A percentile compares a stretch with the other conserved stretches of the same genome.
These are phyloP conservation scores for Atta colombica DNA, from an alignment of 1,140 invertebrate species.

Conservation along the genomic window DNA sequence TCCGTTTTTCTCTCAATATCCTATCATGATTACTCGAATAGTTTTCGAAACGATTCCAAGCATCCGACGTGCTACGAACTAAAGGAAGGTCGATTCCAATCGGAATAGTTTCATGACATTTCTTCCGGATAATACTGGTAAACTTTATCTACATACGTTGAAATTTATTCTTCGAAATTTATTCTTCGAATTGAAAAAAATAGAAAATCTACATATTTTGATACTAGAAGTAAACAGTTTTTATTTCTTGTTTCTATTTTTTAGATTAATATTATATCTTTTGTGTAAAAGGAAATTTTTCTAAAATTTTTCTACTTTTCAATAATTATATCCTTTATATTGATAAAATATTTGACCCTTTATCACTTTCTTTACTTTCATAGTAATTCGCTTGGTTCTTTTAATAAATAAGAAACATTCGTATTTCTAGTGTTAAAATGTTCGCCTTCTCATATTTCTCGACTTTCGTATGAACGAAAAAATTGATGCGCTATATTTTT, in stretches of 20 bases:
- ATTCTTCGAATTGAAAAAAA: not conserved
- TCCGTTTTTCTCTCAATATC: conserved; percentile 18
- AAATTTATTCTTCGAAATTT: not conserved
- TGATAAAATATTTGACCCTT: too few species aligned
- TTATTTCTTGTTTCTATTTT: too few species aligned
- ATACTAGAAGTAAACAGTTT: too few species aligned
- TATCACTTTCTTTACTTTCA: too few species aligned
- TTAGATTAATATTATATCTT: too few species aligned
- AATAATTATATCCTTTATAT: too few species aligned
- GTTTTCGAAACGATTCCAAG: conserved; percentile 6
- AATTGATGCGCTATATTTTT: conserved; percentile 6
- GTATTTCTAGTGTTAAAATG: not conserved
- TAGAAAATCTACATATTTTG: not conserved
- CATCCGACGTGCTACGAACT: not conserved
- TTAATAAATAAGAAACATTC: not conserved
- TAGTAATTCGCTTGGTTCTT: too few species aligned
- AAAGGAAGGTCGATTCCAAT: conserved; percentile 15
- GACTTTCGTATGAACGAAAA: conserved; percentile 11
- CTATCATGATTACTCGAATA: conserved; percentile 5
- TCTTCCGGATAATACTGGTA: not conserved
- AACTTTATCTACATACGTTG: not conserved
- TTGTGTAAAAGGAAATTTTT: too few species aligned
- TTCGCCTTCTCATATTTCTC: not conserved
- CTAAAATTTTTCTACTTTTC: too few species aligned
- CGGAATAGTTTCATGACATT: conserved; percentile 20